These are phyloP conservation scores for Etheostoma cragini DNA, from an alignment of 2,113 vertebrate genomes.

Conservation along the genomic window DNA sequence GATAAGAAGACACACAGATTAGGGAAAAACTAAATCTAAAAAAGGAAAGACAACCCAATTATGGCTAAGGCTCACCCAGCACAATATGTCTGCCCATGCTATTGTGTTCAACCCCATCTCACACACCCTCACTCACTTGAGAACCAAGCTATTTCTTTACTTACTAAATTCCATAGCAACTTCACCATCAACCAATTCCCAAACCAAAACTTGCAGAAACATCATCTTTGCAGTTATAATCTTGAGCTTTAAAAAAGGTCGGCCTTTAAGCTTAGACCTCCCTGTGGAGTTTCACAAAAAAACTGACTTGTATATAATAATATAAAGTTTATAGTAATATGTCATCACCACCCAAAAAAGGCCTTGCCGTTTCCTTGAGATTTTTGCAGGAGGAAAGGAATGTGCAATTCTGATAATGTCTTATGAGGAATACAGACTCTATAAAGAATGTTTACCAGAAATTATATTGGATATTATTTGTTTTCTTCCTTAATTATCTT, in stretches of 20 bases:
- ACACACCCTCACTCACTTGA: not conserved
- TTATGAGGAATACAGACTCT: not conserved
- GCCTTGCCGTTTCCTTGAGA: not conserved
- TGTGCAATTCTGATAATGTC: not conserved
- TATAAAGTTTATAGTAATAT: not conserved
- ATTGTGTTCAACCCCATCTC: not conserved
- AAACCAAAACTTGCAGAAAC: not conserved
- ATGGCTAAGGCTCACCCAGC: not conserved
- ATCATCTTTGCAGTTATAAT: not conserved
- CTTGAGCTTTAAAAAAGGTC: not conserved
- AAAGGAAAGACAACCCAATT: not conserved
- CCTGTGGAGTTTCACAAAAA: not conserved
- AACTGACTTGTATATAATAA: not conserved
- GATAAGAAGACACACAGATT: not conserved
- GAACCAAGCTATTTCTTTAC: not conserved
- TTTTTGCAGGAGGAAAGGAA: not conserved
- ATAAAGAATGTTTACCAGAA: conserved; percentile 30
- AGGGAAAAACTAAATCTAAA: not conserved
- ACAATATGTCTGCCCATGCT: not conserved
- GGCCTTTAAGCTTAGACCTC: not conserved
- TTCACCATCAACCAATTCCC: not conserved
- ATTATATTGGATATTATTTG: conserved; percentile 13
- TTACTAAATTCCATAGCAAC: not conserved
- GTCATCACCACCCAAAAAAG: not conserved
- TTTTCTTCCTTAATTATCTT: conserved; percentile 40